Conservation (phyloP, 2,113 vertebrate genomes). For the Tursiops truncatus region DNA sequence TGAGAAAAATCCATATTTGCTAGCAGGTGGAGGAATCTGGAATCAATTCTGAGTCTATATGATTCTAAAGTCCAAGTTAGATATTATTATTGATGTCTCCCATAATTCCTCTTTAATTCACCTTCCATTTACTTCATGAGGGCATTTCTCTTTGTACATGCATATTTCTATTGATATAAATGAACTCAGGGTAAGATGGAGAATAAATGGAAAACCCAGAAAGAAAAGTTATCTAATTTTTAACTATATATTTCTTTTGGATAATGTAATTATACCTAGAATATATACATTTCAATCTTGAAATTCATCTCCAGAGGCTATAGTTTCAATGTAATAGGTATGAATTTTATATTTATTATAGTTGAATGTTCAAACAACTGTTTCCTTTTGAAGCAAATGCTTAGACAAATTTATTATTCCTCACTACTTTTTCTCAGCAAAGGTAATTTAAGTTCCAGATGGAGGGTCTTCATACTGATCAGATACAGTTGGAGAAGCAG, state of each 20-base stretch:
- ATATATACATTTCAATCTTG: neutral
- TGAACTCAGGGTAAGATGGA: neutral
- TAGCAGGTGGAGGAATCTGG: neutral
- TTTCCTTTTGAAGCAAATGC: neutral
- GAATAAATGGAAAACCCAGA: neutral
- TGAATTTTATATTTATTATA: neutral
- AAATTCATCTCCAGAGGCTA: neutral
- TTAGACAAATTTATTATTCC: neutral
- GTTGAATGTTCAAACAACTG: neutral
- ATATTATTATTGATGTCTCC: neutral
- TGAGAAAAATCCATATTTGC: neutral
- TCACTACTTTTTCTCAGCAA: neutral
- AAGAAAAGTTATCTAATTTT: neutral
- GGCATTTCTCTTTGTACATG: neutral
- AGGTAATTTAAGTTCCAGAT: neutral
- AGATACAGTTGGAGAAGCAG: neutral
- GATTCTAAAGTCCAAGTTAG: neutral
- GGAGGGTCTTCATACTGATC: neutral
- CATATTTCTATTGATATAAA: slow-evolving; percentile 1
- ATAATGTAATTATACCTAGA: neutral
- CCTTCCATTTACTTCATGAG: neutral
- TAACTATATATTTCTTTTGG: neutral
- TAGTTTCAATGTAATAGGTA: neutral
- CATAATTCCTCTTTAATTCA: neutral
- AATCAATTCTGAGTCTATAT: neutral